Conservation (phyloP, 1,140 invertebrate species). For the Platorchestia sp. region DNA sequence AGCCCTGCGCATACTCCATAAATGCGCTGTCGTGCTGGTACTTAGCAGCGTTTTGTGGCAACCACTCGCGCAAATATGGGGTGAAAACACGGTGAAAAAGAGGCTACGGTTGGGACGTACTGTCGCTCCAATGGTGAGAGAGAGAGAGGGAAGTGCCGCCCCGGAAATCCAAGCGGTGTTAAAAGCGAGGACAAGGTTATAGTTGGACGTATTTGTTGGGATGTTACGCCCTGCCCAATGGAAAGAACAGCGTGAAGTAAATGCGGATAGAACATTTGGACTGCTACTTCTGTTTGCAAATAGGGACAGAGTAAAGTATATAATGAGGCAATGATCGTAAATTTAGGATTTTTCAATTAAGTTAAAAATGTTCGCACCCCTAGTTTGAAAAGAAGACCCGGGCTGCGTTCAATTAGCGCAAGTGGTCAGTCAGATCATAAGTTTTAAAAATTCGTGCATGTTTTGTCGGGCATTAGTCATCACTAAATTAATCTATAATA, state of each 20-base stretch:
- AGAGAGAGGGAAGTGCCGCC: not conserved
- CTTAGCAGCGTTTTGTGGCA: not conserved
- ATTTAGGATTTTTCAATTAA: not conserved
- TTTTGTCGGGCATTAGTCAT: too few relatives aligned
- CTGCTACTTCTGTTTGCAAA: not conserved
- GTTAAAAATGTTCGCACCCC: not conserved
- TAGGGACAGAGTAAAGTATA: not conserved
- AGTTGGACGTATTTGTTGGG: not conserved
- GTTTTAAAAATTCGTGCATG: too few relatives aligned
- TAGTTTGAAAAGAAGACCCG: too few relatives aligned
- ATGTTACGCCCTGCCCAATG: not conserved
- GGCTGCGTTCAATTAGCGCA: too few relatives aligned
- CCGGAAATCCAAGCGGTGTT: not conserved
- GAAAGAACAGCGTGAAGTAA: not conserved
- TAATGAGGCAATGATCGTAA: not conserved
- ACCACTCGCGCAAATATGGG: not conserved
- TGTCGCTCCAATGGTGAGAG: not conserved
- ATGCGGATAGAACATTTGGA: not conserved
- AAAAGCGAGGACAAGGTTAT: not conserved
- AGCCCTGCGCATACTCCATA: not conserved
- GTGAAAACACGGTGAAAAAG: not conserved
- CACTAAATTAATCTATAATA: too few relatives aligned
- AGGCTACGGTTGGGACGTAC: not conserved
- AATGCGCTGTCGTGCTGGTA: not conserved
- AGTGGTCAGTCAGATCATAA: too few relatives aligned